Evolutionary conservation across 2,113 vertebrate species (phyloP), one percentile per base, ranked within the genome.

Genomic region (Actinemys pallida): DNA sequence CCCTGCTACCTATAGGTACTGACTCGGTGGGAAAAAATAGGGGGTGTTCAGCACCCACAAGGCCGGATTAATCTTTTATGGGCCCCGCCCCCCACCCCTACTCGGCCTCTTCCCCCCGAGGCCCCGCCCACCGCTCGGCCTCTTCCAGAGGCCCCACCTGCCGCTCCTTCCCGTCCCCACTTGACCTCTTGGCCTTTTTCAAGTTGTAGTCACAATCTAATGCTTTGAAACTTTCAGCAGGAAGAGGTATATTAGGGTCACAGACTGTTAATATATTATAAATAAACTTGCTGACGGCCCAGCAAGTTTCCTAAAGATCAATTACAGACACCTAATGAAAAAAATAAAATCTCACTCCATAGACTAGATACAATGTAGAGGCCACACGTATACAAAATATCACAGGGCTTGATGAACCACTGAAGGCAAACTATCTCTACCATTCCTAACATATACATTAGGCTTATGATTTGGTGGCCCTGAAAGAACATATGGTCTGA

Each of bases 241-340:
- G 82, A 92, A 94, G 87, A 69, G 35, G 69, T 1, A 27, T 10
- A 54, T 25, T 29, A 35, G 20, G 80, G 24, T 89, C 50, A 90
- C 25, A 93, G 84, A 53, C 29, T 78, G 29, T 13, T 81, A 81
- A 78, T 17, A 85, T 45, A 31, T 16, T 8, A 84, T 7, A 17
- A 6, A 90, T 57, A 85, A 86, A 53, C n/a, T 24, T 4, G 52
- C 57, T 84, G 16, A 59, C 4, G 5, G 24, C 13, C 8, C 27
- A 93, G 57, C 5, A 90, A 88, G 91, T 24, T 62, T 65, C 84
- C 25, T 39, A 93, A 39, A 91, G n/a, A 94, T 9, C 17, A 53
- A 93, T 56, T 76, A 78, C 12, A 92, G 78, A 42, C 78, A 53
- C 20, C 39, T 76, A 76, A 42, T 42, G n/a, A 42, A 75, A 62